Evolutionary conservation across 2,888 invertebrate genomes (phyloP).

Genomic region (Strigamia maritima): DNA sequence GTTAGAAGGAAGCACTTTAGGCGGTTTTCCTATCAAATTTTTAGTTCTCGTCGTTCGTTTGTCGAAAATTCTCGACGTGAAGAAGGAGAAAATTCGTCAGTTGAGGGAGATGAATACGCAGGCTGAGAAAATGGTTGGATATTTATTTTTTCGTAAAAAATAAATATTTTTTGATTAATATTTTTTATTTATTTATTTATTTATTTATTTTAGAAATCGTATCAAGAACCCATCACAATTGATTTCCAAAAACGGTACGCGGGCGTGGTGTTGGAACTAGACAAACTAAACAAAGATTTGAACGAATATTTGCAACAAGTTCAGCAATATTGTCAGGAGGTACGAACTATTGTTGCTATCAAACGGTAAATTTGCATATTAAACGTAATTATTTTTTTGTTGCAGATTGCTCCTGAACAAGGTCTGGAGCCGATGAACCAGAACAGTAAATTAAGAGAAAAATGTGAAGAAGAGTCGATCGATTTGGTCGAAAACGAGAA

Average conservation of each 20-base stretch:
- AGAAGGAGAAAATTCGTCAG: constrained; percentile 73
- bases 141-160: constrained; percentile 31
- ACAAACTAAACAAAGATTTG: constrained; percentile 83
- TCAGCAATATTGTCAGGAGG: constrained; percentile 75
- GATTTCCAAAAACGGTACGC: constrained; percentile 92
- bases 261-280: constrained; percentile 76
- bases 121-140: constrained; percentile 70
- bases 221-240: constrained; percentile 71
- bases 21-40: constrained; percentile 79
- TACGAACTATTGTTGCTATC: too few relatives aligned
- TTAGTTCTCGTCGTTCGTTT: constrained; percentile 79
- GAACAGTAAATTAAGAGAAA: constrained; percentile 81
- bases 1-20: constrained; percentile 61
- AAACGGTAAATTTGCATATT: too few relatives aligned
- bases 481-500: constrained; percentile 65
- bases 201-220: constrained; percentile 59
- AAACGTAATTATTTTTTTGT: too few relatives aligned
- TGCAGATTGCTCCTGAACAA: constrained; percentile 74
- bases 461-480: constrained; percentile 78
- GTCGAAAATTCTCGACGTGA: constrained; percentile 77
- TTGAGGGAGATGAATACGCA: constrained; percentile 83
- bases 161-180: neutral
- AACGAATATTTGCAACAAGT: constrained; percentile 80
- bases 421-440: constrained; percentile 79
- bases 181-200: constrained; percentile 29